Conservation (phyloP, 2,113 vertebrate species). For the Collichthys lucidus region DNA sequence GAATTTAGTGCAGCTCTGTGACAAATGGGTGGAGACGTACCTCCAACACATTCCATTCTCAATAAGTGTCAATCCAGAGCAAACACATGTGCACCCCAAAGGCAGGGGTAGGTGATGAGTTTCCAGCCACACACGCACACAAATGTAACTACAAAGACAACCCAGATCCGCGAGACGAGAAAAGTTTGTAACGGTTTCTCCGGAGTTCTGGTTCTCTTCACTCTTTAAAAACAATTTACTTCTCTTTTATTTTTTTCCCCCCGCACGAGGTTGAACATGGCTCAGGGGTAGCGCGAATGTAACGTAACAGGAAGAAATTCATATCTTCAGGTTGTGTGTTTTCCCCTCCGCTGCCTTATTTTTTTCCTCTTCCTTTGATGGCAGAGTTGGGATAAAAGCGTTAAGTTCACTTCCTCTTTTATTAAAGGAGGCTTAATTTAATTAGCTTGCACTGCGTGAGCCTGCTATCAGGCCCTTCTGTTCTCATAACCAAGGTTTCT, state of each 20-base stretch:
- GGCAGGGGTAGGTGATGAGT: background rate
- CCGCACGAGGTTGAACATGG: constrained; percentile 56
- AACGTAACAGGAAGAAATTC: constrained; percentile 80
- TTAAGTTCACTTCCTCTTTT: constrained; percentile 83
- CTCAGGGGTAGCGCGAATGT: constrained; percentile 53
- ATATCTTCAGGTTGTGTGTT: constrained; percentile 81
- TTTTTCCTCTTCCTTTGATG: constrained; percentile 81
- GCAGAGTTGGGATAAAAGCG: constrained; percentile 80
- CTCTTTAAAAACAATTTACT: constrained; percentile 54
- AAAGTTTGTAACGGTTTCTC: constrained; percentile 53
- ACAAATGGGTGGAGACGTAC: constrained; percentile 1
- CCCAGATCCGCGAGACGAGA: background rate
- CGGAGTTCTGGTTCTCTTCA: constrained; percentile 42
- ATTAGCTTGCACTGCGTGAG: constrained; percentile 80
- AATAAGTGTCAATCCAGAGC: constrained; percentile 3
- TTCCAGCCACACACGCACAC: background rate
- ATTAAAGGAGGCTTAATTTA: constrained; percentile 86
- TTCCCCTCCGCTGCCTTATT: constrained; percentile 63
- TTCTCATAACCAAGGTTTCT: constrained; percentile 80
- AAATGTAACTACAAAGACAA: constrained; percentile 12
- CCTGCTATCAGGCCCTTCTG: constrained; percentile 77
- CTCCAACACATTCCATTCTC: background rate
- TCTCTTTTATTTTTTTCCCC: constrained; percentile 6
- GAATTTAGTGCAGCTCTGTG: background rate
- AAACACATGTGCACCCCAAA: background rate